Conservation (phyloP, 2,113 vertebrate species). For the Chloropsis cyanopogon region DNA sequence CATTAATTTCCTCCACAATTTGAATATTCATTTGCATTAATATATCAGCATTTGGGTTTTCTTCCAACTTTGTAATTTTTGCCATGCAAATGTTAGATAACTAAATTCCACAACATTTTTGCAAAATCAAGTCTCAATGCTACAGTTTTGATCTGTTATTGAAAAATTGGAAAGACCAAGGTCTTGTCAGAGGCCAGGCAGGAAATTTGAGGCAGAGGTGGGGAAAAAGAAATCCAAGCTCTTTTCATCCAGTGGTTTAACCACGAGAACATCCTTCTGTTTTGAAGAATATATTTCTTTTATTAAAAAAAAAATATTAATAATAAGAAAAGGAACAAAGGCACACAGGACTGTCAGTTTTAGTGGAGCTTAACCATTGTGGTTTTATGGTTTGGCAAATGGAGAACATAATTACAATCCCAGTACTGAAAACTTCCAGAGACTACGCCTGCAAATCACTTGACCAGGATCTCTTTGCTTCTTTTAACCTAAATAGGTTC, state of each 20-base stretch:
- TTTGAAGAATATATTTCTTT: slow-evolving; percentile 4
- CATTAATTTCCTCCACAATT: background rate
- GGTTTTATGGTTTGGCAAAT: slow-evolving; percentile 50
- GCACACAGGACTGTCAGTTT: background rate
- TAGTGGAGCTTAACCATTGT: background rate
- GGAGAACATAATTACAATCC: background rate
- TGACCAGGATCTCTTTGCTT: background rate
- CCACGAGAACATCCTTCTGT: slow-evolving; percentile 2
- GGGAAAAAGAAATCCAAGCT: background rate
- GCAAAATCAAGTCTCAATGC: background rate
- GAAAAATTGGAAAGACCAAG: background rate
- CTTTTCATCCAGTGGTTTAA: background rate
- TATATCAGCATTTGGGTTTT: fast-evolving
- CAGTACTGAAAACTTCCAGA: background rate
- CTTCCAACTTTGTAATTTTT: background rate
- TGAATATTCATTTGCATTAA: background rate
- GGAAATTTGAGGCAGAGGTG: background rate
- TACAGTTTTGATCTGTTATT: background rate
- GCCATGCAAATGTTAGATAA: background rate
- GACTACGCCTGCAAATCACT: background rate
- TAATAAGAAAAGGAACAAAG: background rate
- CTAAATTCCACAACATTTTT: background rate
- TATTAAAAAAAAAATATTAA: background rate
- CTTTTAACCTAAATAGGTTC: background rate
- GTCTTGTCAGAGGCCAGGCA: background rate